Percentiles rank a stretch among this genome's conserved stretches.
Evolutionary conservation across 2,888 invertebrate species (phyloP).

Genomic region (Agriopis aurantiaria): DNA sequence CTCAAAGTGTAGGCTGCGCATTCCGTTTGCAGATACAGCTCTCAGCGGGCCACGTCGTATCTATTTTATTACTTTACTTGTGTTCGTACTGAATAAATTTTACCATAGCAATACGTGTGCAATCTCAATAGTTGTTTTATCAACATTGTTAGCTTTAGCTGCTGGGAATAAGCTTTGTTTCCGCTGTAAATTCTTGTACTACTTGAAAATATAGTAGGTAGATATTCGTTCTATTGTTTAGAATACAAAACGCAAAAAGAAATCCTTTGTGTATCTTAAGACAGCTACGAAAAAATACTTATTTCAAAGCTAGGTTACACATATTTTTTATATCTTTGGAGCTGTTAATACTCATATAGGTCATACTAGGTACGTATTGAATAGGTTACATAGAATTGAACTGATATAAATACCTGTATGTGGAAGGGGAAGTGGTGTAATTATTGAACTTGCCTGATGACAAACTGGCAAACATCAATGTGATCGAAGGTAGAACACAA

Average conservation of each 20-base stretch:
- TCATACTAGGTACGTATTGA: neutral
- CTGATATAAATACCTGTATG: neutral
- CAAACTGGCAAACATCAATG: neutral
- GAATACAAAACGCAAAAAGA: neutral
- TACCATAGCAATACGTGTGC: conserved; percentile 31
- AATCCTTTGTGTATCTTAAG: neutral
- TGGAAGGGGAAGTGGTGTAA: no score
- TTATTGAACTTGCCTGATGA: neutral
- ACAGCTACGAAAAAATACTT: neutral
- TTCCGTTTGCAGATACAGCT: conserved; percentile 50
- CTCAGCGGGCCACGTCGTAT: conserved; percentile 47
- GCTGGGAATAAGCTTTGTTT: conserved; percentile 13
- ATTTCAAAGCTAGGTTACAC: neutral
- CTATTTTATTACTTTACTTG: conserved; percentile 42
- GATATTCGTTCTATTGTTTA: neutral
- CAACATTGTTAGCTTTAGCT: conserved; percentile 22
- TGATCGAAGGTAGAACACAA: no score
- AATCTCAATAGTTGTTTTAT: conserved; percentile 31
- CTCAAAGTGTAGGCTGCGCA: conserved; percentile 48
- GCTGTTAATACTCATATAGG: neutral
- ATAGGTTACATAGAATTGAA: neutral
- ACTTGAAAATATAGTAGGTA: neutral
- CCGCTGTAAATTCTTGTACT: conserved; percentile 7
- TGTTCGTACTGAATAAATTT: conserved; percentile 37
- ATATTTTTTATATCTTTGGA: neutral